Conservation (phyloP, 2,113 vertebrate genomes). For the Taxidea taxus region DNA sequence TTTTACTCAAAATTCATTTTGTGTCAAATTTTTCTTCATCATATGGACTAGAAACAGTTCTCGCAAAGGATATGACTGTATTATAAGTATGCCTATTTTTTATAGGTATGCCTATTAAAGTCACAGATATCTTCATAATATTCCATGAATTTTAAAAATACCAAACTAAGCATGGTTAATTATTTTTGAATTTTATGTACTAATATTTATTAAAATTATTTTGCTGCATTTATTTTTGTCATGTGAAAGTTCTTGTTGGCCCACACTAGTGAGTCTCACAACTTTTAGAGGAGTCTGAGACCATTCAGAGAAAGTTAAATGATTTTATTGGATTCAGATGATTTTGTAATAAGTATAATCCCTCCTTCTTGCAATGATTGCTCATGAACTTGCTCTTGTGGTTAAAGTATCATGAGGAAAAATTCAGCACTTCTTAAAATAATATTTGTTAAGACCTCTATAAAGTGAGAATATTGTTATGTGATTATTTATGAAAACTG, state of each 20-base stretch:
- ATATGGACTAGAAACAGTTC: neutral
- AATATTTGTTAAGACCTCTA: neutral
- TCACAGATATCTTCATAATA: neutral
- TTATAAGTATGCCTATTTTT: neutral
- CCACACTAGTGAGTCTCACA: neutral
- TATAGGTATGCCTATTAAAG: neutral
- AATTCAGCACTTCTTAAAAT: slow-evolving; percentile 6
- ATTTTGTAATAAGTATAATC: neutral
- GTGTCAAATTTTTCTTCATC: neutral
- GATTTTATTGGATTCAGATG: neutral
- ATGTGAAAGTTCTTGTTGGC: neutral
- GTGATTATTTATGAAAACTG: neutral
- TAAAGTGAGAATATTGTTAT: neutral
- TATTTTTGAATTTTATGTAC: neutral
- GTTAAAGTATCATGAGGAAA: neutral
- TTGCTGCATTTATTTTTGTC: slow-evolving; percentile 1
- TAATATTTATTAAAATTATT: neutral
- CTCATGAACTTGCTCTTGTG: neutral
- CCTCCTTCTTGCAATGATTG: neutral
- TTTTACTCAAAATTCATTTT: slow-evolving; percentile 18
- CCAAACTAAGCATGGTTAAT: neutral
- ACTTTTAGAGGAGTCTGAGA: neutral
- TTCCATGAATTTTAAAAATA: neutral
- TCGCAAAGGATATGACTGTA: neutral
- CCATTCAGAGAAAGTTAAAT: neutral